Percentiles rank a stretch among this genome's conserved stretches.
These are phyloP conservation scores for Campylomormyrus tamandua DNA, from an alignment of 2,113 vertebrate genomes.

Conservation along the genomic window DNA sequence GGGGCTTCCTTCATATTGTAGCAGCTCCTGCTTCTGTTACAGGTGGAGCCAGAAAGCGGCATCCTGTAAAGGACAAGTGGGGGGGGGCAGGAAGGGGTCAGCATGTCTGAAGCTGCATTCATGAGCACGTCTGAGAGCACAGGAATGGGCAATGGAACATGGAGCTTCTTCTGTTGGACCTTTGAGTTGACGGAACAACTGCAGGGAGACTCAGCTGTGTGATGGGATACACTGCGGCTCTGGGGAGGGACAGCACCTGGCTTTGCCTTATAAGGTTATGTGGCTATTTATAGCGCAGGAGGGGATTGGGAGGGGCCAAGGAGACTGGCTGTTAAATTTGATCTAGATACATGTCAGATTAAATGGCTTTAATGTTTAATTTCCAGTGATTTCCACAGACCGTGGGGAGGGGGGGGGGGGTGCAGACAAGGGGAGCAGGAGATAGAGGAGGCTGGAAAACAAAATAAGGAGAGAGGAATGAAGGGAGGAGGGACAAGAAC, in stretches of 20 bases:
- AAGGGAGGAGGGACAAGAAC: neutral
- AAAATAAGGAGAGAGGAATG: neutral
- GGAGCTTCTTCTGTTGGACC: neutral
- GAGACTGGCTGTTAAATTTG: neutral
- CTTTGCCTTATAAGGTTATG: conserved; percentile 11
- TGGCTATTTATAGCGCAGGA: conserved; percentile 5
- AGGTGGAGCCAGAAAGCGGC: neutral
- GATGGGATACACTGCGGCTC: neutral
- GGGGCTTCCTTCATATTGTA: neutral
- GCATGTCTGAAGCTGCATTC: neutral
- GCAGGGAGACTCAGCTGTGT: neutral
- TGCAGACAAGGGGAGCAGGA: neutral
- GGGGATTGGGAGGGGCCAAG: conserved; percentile 1
- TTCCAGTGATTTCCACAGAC: neutral
- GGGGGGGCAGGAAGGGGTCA: neutral
- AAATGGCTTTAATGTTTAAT: neutral
- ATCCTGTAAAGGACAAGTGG: neutral
- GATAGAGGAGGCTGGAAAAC: neutral
- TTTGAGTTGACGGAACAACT: neutral
- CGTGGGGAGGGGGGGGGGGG: neutral
- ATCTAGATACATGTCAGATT: neutral
- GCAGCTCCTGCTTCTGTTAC: neutral
- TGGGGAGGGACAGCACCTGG: neutral
- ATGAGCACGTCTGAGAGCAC: neutral
- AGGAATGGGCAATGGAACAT: neutral